phyloP scores from a whole-genome alignment of 1,140 invertebrate genomes.

The Megalonaias nervosa region DNA sequence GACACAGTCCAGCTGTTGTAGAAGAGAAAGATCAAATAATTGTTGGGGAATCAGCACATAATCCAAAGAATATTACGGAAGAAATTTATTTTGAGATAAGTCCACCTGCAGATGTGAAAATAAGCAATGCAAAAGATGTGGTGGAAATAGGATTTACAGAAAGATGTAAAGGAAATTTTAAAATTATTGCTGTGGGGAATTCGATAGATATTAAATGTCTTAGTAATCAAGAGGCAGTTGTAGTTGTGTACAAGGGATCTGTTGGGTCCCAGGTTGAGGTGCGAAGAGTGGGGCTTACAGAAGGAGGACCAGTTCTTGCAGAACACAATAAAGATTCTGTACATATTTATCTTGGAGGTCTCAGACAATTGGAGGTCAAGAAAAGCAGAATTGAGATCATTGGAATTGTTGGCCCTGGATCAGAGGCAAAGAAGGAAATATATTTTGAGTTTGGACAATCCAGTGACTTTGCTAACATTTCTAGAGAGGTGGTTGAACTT shows the following conservation, averaged over 20 bases:
- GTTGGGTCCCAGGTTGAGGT: slow-evolving; percentile 5
- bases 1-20: background rate
- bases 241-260: background rate
- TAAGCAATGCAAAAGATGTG: background rate
- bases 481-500: too few species aligned
- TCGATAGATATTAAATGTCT: too few species aligned
- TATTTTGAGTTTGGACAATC: too few species aligned
- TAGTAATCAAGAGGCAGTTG: background rate
- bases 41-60: background rate
- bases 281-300: too few species aligned
- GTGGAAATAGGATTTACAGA: background rate
- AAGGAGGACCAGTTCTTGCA: too few species aligned
- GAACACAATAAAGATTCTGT: too few species aligned
- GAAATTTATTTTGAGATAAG: background rate
- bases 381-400: too few species aligned
- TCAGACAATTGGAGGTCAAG: too few species aligned
- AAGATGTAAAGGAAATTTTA: background rate
- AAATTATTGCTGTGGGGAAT: slow-evolving; percentile 4
- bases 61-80: background rate
- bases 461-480: too few species aligned
- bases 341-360: too few species aligned
- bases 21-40: background rate
- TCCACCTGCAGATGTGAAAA: background rate
- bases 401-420: too few species aligned
- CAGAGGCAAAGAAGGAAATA: too few species aligned